Evolutionary conservation across 2,888 invertebrate species (phyloP).

Genomic region (Helobdella robusta): DNA sequence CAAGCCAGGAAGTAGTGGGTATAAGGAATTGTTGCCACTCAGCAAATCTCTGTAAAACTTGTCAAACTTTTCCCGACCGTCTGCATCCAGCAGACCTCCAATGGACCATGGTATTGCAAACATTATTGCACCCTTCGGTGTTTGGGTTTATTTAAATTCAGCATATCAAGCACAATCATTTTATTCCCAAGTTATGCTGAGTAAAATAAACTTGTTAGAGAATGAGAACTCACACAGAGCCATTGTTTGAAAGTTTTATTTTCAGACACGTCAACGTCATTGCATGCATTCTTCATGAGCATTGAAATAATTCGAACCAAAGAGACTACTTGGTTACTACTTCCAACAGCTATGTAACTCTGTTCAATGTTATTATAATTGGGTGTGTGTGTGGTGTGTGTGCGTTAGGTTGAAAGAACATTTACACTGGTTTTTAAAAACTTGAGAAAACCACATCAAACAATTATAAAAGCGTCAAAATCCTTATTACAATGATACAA

Average conservation of each 20-base stretch:
- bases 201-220: no score
- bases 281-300: constrained; percentile 58
- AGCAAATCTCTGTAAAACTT: constrained; percentile 59
- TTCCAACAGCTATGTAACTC: constrained; percentile 53
- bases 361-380: no score
- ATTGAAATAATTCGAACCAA: constrained; percentile 68
- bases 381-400: no score
- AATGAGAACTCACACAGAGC: constrained; percentile 50
- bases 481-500: not conserved
- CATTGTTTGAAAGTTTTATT: constrained; percentile 59
- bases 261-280: constrained; percentile 51
- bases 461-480: no score
- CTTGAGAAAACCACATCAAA: no score
- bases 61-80: constrained; percentile 68
- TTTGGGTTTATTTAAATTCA: not conserved
- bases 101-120: constrained; percentile 73
- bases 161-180: not conserved
- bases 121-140: constrained; percentile 62
- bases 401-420: not conserved
- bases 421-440: no score
- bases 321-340: constrained; percentile 56
- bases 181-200: no score
- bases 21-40: constrained; percentile 48
- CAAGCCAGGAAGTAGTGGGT: constrained; percentile 56
- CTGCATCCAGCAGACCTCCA: constrained; percentile 66